Evolutionary conservation across 2,113 vertebrate species (phyloP), one percentile per base, ranked within the genome.

Genomic region (Sphaerodactylus townsendi): DNA sequence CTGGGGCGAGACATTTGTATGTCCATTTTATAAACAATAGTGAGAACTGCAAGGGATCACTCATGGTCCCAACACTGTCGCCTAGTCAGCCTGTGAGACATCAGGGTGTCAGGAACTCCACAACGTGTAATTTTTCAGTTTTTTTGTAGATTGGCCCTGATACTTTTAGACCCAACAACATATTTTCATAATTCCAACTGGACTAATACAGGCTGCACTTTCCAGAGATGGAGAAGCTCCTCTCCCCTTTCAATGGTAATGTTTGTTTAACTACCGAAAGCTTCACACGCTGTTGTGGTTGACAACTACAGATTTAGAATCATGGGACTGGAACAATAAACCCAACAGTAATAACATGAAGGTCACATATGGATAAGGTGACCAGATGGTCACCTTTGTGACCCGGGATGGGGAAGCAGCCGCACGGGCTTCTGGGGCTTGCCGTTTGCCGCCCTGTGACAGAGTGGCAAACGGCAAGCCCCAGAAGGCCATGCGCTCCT

Each of bases 161-260:
- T 9, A 13, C 25, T 1, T 48, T 39, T 69, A 66, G n/a, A 9
- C 53, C 48, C 71, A 15, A 1, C 4, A 33, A 39, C 50, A 10
- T 7, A 0, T 56, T 87, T 79, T 44, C 28, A 56, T 13, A 53
- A 35, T 44, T 53, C 64, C 59, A 50, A 44, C 6, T 76, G 30
- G 0, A 0, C 37, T 56, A 68, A 78, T 25, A 81, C 59, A 19
- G 28, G 6, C 1, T 6, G 2, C 28, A 7, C 62, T 74, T 7
- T 30, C 53, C 3, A 76, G 8, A n/a, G 53, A 35, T 15, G 53
- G 68, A 15, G 2, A 44, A 14, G 62, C 1, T 30, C 9, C 39
- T 25, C n/a, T 50, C 41, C 1, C 2, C 7, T 25, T 2, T 0
- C 0, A 39, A 30, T 28, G 53, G 30, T 3, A n/a, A 11, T 0